phyloP scores from a whole-genome alignment of 2,113 vertebrate genomes.

The Fregata magnificens region DNA sequence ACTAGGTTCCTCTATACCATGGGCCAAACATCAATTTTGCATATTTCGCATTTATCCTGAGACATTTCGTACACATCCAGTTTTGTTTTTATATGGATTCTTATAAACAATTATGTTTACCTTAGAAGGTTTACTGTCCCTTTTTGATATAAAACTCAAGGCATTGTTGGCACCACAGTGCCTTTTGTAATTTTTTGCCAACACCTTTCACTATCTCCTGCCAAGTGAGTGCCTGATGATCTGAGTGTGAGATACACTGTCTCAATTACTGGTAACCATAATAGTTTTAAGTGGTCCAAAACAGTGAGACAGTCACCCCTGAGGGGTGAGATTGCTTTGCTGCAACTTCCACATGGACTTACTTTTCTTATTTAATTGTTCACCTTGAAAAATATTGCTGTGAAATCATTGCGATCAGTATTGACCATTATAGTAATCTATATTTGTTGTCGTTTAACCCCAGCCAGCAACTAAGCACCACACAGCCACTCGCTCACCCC shows the following conservation, averaged over 20 bases:
- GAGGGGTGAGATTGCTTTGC: background rate
- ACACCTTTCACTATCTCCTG: conserved; percentile 5
- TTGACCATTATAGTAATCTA: background rate
- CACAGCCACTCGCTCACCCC: no score
- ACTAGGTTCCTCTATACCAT: background rate
- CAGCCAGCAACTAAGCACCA: no score
- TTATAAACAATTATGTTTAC: background rate
- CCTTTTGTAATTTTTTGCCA: background rate
- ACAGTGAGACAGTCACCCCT: background rate
- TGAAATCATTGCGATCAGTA: background rate
- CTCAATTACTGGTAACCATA: background rate
- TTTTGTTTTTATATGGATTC: background rate
- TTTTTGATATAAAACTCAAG: background rate
- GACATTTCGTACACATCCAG: background rate
- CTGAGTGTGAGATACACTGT: background rate
- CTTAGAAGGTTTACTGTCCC: background rate
- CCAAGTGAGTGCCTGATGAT: background rate
- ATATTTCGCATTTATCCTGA: background rate
- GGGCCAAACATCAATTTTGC: background rate
- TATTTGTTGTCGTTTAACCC: background rate
- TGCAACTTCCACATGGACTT: background rate
- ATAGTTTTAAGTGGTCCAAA: background rate
- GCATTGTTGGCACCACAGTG: background rate
- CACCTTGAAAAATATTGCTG: background rate
- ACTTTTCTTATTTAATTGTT: background rate